Conservation (phyloP, 2,797 vertebrate genomes). For the Sus cebifrons region DNA sequence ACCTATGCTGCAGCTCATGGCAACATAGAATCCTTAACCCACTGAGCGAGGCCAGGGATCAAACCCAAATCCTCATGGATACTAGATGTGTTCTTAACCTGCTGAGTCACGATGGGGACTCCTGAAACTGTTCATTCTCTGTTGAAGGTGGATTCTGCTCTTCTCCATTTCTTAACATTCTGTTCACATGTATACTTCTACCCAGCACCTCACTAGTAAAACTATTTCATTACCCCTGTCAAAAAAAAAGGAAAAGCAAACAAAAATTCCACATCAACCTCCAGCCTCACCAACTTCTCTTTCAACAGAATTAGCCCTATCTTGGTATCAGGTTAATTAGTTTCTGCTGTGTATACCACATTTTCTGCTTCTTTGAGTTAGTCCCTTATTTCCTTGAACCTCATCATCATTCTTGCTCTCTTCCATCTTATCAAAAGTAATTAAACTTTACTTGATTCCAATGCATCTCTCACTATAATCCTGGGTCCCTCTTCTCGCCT, state of each 20-base stretch:
- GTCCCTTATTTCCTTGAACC: not conserved
- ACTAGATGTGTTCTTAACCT: too few relatives aligned
- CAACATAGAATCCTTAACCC: too few relatives aligned
- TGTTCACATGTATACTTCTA: not conserved
- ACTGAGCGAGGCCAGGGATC: too few relatives aligned
- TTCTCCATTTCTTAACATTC: not conserved
- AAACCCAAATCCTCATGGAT: too few relatives aligned
- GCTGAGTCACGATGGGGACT: too few relatives aligned
- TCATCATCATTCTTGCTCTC: not conserved
- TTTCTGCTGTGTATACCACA: not conserved
- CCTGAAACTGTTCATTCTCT: too few relatives aligned
- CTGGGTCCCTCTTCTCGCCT: not conserved
- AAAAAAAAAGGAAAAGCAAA: not conserved
- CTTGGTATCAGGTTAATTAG: not conserved
- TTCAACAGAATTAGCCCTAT: not conserved
- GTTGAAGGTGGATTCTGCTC: not conserved
- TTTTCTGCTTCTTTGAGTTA: not conserved
- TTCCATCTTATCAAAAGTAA: not conserved
- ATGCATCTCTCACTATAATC: not conserved
- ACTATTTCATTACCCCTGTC: too few relatives aligned
- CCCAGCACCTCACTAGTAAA: not conserved
- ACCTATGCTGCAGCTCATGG: too few relatives aligned
- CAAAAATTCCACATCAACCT: not conserved
- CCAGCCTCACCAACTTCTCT: not conserved
- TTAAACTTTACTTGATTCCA: not conserved